A percentile compares a stretch with the other conserved stretches of the same genome.
Evolutionary conservation across 53 echinoderm and acorn worm species (phyloP).

Genomic region (Mesocentrotus franciscanus): DNA sequence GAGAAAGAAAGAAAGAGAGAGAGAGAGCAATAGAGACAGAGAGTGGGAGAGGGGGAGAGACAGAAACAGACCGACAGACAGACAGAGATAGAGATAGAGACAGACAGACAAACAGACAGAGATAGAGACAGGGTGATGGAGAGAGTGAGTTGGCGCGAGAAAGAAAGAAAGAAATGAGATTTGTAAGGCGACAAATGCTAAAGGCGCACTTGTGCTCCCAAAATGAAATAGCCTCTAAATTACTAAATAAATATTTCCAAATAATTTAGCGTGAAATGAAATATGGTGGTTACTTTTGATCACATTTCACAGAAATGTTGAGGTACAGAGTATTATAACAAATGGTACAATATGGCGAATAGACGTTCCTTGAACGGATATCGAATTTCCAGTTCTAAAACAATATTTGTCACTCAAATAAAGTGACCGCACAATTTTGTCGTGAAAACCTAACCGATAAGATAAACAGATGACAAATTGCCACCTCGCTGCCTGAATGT

Average conservation of each 20-base stretch:
- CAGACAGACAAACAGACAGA: background rate
- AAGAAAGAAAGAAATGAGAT: background rate
- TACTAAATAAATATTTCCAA: too few species aligned
- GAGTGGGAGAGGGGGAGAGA: background rate
- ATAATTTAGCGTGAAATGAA: too few species aligned
- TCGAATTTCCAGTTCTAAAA: background rate
- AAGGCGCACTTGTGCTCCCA: too few species aligned
- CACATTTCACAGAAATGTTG: too few species aligned
- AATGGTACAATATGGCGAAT: too few species aligned
- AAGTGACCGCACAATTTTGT: background rate
- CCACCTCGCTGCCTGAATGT: background rate
- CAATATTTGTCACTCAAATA: background rate
- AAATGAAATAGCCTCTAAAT: too few species aligned
- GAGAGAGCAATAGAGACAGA: background rate
- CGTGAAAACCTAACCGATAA: background rate
- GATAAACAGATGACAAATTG: background rate
- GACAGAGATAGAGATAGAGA: background rate
- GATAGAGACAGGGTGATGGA: background rate
- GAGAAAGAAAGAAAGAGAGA: background rate
- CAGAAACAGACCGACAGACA: background rate
- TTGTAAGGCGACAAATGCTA: too few species aligned
- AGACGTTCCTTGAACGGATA: background rate
- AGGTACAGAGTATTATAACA: too few species aligned
- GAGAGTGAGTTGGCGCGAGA: background rate
- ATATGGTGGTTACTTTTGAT: too few species aligned